Conservation (phyloP, 2,888 invertebrate species). For the Tanypteryx hageni region DNA sequence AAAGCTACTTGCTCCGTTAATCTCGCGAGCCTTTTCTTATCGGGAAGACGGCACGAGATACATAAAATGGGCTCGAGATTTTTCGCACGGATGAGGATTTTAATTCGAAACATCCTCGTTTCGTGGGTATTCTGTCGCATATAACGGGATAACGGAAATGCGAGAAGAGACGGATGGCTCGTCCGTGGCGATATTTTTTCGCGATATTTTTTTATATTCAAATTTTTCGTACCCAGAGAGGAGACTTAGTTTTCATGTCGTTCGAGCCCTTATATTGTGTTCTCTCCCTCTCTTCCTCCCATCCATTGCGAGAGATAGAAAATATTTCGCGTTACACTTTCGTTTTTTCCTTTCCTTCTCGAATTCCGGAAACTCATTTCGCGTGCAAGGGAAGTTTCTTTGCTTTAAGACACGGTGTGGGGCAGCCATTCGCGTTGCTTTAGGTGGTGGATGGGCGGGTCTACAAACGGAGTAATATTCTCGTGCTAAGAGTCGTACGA, state of each 20-base stretch:
- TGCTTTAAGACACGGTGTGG: background rate
- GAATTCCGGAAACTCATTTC: conserved; percentile 3
- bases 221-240: background rate
- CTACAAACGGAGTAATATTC: background rate
- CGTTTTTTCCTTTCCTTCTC: background rate
- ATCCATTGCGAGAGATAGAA: background rate
- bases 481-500: background rate
- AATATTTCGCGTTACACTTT: background rate
- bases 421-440: background rate
- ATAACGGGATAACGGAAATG: background rate
- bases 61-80: background rate
- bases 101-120: conserved; percentile 13
- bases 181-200: background rate
- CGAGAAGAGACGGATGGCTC: background rate
- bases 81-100: conserved; percentile 42
- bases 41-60: background rate
- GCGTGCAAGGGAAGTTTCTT: background rate
- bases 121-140: background rate
- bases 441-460: background rate
- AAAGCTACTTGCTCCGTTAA: conserved; percentile 22
- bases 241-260: background rate
- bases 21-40: background rate
- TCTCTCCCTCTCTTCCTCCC: background rate
- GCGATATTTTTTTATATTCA: background rate
- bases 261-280: background rate